These are phyloP conservation scores for Pissodes strobi DNA, from an alignment of 1,140 invertebrate species.

Conservation along the genomic window DNA sequence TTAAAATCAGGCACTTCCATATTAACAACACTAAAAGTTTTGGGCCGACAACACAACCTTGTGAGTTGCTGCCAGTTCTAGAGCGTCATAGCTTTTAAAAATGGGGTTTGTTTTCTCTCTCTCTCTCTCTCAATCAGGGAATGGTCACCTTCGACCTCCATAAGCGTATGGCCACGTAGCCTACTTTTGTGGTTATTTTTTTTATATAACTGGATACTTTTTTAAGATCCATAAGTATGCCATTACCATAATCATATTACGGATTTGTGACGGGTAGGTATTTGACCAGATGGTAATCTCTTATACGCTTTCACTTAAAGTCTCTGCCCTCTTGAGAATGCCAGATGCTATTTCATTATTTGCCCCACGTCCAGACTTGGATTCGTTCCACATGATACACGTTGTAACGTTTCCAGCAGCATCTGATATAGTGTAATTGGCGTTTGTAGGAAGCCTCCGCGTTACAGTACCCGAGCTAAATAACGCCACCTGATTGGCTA, in stretches of 20 bases:
- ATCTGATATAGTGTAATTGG: too few species aligned
- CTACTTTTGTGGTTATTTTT: slow-evolving; percentile 27
- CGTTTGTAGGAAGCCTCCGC: too few species aligned
- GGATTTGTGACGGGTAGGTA: too few species aligned
- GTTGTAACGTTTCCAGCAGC: too few species aligned
- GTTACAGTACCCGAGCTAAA: too few species aligned
- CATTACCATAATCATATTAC: slow-evolving; percentile 19
- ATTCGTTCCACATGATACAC: too few species aligned
- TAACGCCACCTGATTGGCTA: too few species aligned
- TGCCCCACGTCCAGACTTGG: slow-evolving; percentile 7
- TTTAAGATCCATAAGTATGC: too few species aligned
- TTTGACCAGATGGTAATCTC: slow-evolving; percentile 18
- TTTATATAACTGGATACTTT: too few species aligned
- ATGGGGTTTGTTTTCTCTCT: slow-evolving; percentile 9
- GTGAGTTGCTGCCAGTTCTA: slow-evolving; percentile 34
- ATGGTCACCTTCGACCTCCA: slow-evolving; percentile 23
- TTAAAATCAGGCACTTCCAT: slow-evolving; percentile 15
- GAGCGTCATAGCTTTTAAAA: slow-evolving; percentile 8
- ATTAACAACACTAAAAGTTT: background rate
- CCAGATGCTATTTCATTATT: slow-evolving; percentile 29
- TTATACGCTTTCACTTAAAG: too few species aligned
- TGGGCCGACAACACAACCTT: background rate
- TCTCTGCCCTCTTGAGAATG: background rate
- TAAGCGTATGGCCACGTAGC: slow-evolving; percentile 27
- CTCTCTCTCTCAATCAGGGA: slow-evolving; percentile 20